Base-by-base conservation (phyloP, 2,113 vertebrate genomes). In the Philantomba maxwellii region DNA sequence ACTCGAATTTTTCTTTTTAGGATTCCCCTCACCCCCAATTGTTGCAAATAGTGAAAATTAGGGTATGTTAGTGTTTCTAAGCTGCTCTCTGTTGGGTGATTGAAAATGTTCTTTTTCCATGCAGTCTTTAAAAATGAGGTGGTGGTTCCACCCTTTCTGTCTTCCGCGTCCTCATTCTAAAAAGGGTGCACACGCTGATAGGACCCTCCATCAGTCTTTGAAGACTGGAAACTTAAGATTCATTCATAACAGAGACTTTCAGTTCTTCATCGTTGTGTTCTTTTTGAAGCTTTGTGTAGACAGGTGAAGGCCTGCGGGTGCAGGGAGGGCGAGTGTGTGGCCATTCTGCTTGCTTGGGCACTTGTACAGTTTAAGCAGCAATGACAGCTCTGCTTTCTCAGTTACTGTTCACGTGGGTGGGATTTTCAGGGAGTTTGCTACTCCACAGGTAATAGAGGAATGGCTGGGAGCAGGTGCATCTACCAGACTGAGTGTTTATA, bases 161-260 rank as follows among this genome's bases (percentile, higher is more conserved):
- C 43, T n/a, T 3, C 43, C 6, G 7, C 30, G 73, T 91, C 36
- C 60, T 96, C 55, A 4, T 93, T 77, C 57, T 26, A 6, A 58
- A 49, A 45, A n/a, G 5, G 5, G 7, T 53, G 51, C 2, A 1
- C 2, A 28, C 36, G 5, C 15, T 19, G 28, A 10, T 17, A 0
- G 4, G n/a, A 55, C 64, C 25, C 17, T 60, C 2, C 64, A 7
- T 77, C 60, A 25, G 21, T 87, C 45, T 60, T 39, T 60, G 14
- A 47, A 64, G 73, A 17, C 30, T 66, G 33, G 70, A 73, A 64
- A 13, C 58, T 77, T 86, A 80, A 49, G 45, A n/a, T 47, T 75
- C 53, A 86, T 33, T 89, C 39, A 12, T 47, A 16, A 70, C 19
- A 86, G 49, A 16, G 30, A 60, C 14, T 39, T 51, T 25, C 84